Evolutionary conservation across 1,140 invertebrate species (phyloP), one percentile per base, ranked within the genome.

Genomic region (Zaprionus ornatus): DNA sequence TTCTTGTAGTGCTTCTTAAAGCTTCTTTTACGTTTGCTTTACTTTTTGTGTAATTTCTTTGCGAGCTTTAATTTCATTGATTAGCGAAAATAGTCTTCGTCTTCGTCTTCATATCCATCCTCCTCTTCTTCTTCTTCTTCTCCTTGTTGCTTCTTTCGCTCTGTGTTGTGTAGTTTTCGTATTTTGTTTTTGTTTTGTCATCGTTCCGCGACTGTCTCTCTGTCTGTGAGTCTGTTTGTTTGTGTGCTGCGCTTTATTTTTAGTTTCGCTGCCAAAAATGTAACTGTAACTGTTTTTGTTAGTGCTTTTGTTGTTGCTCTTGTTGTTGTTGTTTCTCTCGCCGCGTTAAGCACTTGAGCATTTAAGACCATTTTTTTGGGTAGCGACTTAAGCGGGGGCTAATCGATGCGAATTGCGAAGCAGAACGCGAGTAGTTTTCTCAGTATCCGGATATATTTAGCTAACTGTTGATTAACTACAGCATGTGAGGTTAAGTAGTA

Each of bases 41-140:
- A 37, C 37, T 65, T 63, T 63, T 72, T 17, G 21, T 69, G 78
- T 77, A 74, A 69, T 77, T 77, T 77, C 40, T 68, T 71, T 60
- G 37, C 40, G 23, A 29, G 21, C 86, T 90, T 91, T 91, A 91
- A 91, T 91, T 91, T 91, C 88, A 91, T 91, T 91, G 88, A 91
- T 91, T 91, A 91, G 84, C 83, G 68, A 91, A 91, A 88, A 79
- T 79, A 66, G 59, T 68, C 57, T 64, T 35, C 55, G 25, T n/a
- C 52, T 66, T 19, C 37, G 59, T 68, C 57, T 64, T 35, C 55
- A 17, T n/a, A 35, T 66, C 23, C 37, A 4, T 50, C 45, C 1
- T 21, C 45, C 19, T 0, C 19, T 3, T 66, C 37, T 29, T 66
- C 57, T 73, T 61, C 45, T 67, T 57, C 7, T 29, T 21, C 42